Evolutionary conservation across 1,140 invertebrate species (phyloP), one percentile per base, ranked within the genome.

Genomic region (Lethocerus indicus): DNA sequence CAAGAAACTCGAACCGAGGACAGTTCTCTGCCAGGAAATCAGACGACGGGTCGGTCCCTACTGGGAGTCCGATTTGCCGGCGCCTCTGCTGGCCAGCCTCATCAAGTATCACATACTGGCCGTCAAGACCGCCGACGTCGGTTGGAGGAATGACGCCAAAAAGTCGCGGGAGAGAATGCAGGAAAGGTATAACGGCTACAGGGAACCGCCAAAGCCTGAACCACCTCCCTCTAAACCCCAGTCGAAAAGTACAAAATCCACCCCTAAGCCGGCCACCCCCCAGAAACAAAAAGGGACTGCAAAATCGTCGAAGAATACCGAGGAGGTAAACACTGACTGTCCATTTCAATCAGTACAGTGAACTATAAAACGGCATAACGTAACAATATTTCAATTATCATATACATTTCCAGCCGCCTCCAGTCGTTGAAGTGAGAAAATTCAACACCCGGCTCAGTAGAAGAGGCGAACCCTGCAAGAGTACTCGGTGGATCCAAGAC

Each of bases 381-480:
- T n/a, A n/a, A n/a, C n/a, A n/a, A n/a, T n/a, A n/a, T n/a, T n/a
- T n/a, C n/a, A n/a, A n/a, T n/a, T n/a, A n/a, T n/a, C n/a, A n/a
- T n/a, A n/a, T n/a, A n/a, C n/a, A n/a, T n/a, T n/a, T n/a, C n/a
- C n/a, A n/a, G n/a, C n/a, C n/a, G n/a, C n/a, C n/a, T n/a, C n/a
- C n/a, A n/a, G n/a, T n/a, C n/a, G n/a, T n/a, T n/a, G n/a, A n/a
- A n/a, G n/a, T n/a, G n/a, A n/a, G n/a, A 50, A 69, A 70, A 53
- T 63, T 63, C 49, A 69, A 67, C 48, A 71, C 69, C 3, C 55
- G 54, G 32, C 58, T 72, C 29, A 59, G 66, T 28, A 65, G 64
- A 26, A 60, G 69, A n/a, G 68, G 66, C 9, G 71, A 74, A 56
- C 70, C 73, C 53, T 71, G 70, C 70, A 64, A 67, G 47, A 67